Conservation (phyloP, 2,888 invertebrate genomes). For the Campaea margaritaria region DNA sequence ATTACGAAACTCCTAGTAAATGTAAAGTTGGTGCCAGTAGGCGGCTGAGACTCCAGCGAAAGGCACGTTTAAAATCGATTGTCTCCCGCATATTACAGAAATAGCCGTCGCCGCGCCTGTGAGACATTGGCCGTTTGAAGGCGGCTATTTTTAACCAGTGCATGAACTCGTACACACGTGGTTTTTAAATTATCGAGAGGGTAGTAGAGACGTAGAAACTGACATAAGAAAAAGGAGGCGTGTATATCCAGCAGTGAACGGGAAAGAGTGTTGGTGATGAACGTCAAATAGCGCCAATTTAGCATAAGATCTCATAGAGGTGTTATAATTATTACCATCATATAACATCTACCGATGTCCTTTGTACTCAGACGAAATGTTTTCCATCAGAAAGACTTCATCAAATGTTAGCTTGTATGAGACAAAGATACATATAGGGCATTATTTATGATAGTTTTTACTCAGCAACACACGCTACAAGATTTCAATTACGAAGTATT, state of each 20-base stretch:
- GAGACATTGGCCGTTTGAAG: conserved; percentile 56
- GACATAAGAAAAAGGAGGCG: not conserved
- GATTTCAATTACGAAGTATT: not conserved
- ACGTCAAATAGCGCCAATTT: too few species aligned
- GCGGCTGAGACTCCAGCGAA: conserved; percentile 7
- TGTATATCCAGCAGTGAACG: too few species aligned
- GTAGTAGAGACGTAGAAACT: not conserved
- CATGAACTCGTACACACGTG: conserved; percentile 52
- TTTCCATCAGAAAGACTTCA: too few species aligned
- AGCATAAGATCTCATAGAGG: too few species aligned
- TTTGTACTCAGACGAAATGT: too few species aligned
- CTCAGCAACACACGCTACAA: too few species aligned
- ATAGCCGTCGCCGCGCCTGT: conserved; percentile 44
- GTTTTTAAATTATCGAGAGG: conserved; percentile 28
- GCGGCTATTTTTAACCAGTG: conserved; percentile 50
- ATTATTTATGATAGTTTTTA: too few species aligned
- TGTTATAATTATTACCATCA: too few species aligned
- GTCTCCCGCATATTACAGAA: conserved; percentile 51
- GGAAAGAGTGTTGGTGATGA: too few species aligned
- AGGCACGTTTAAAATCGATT: conserved; percentile 35
- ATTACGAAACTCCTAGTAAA: not conserved
- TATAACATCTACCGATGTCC: too few species aligned
- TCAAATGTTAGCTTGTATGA: too few species aligned
- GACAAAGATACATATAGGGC: too few species aligned
- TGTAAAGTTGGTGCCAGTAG: conserved; percentile 3